phyloP scores from a whole-genome alignment of 2,113 vertebrate genomes.

The Oryctolagus cuniculus region mOryCun1.1 NC_091438.1:88374501-88375000 shows the following conservation, averaged over 20 bases:
- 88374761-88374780: rapidly evolving
- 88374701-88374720: too few species aligned
- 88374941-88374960: background rate
- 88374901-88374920: background rate
- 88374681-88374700: background rate
- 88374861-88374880: background rate
- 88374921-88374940: background rate
- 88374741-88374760: background rate
- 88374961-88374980: background rate
- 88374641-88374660: background rate
- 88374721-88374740: background rate
- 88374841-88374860: background rate
- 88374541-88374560: background rate
- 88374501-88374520: background rate
- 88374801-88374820: rapidly evolving
- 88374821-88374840: background rate
- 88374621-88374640: background rate
- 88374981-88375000: background rate
- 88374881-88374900: background rate
- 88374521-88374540: background rate
- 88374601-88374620: background rate
- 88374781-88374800: background rate
- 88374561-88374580: background rate
- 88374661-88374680: background rate
- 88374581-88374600: background rate